Percentiles rank a stretch among this genome's conserved stretches.
Conservation (phyloP, 2,888 invertebrate species). For the Pseudococcus viburni region DNA sequence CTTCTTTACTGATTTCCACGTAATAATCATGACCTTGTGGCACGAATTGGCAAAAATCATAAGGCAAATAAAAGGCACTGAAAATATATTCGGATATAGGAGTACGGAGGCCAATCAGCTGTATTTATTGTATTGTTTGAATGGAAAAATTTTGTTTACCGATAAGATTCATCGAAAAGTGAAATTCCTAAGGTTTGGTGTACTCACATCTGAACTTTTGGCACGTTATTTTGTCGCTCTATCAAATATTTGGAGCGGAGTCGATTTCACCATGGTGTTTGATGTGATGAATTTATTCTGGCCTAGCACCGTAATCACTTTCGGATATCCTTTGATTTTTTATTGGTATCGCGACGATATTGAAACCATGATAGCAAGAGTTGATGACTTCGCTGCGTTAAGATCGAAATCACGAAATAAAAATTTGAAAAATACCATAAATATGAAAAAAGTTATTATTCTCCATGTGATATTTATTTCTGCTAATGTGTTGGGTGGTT, state of each 20-base stretch:
- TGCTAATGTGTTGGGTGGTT: not conserved
- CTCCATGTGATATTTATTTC: not conserved
- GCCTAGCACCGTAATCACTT: too few species aligned
- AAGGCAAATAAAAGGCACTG: not conserved
- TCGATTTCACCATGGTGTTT: too few species aligned
- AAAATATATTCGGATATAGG: not conserved
- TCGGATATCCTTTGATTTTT: not conserved
- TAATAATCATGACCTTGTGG: not conserved
- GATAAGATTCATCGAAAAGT: not conserved
- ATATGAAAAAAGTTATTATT: not conserved
- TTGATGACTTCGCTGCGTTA: not conserved
- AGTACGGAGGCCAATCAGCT: not conserved
- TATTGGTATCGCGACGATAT: not conserved
- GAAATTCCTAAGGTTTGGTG: too few species aligned
- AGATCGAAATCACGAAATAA: not conserved
- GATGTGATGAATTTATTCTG: too few species aligned
- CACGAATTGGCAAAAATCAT: not conserved
- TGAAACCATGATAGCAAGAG: too few species aligned
- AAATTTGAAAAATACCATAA: not conserved
- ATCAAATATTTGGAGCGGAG: too few species aligned
- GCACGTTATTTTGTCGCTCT: too few species aligned
- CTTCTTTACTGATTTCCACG: too few species aligned
- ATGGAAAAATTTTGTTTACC: not conserved
- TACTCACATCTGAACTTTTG: too few species aligned
- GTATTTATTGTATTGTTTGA: not conserved